Evolutionary conservation across 2,888 invertebrate genomes (phyloP).

Genomic region (Ligdia adustata): DNA sequence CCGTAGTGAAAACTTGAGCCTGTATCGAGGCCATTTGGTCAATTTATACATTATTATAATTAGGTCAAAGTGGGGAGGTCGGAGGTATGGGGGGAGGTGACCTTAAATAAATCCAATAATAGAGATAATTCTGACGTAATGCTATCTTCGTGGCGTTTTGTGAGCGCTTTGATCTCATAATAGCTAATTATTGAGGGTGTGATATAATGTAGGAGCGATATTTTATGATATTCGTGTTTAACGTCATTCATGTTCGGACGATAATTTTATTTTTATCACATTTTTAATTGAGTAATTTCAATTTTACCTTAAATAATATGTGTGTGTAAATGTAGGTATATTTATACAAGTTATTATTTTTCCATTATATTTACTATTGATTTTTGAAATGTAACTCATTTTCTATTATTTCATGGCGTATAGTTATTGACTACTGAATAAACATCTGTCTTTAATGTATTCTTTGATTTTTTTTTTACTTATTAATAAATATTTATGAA

Average conservation of each 20-base stretch:
- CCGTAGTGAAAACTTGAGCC: too few species aligned
- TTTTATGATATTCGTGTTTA: too few species aligned
- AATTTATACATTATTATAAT: conserved; percentile 29
- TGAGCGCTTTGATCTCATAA: conserved; percentile 27
- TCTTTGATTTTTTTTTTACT: too few species aligned
- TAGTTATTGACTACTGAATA: too few species aligned
- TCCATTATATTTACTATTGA: neutral
- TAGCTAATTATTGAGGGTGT: neutral
- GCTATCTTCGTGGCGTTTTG: conserved; percentile 41
- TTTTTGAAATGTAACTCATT: too few species aligned
- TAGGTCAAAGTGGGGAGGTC: conserved; percentile 35
- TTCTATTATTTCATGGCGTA: too few species aligned
- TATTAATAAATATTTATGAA: too few species aligned
- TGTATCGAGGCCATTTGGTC: conserved; percentile 15
- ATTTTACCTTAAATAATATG: neutral
- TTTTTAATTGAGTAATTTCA: neutral
- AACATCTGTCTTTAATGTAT: too few species aligned
- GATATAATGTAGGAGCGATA: neutral
- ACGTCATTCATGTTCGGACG: too few species aligned
- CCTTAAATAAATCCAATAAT: conserved; percentile 48
- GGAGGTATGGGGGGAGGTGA: too few species aligned
- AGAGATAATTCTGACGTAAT: conserved; percentile 45
- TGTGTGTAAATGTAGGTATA: neutral
- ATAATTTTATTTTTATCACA: too few species aligned
- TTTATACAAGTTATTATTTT: neutral